A percentile compares a stretch with the other conserved stretches of the same genome.
Evolutionary conservation across 2,797 vertebrate genomes (phyloP).

Genomic region (Malurus leucopterus): DNA sequence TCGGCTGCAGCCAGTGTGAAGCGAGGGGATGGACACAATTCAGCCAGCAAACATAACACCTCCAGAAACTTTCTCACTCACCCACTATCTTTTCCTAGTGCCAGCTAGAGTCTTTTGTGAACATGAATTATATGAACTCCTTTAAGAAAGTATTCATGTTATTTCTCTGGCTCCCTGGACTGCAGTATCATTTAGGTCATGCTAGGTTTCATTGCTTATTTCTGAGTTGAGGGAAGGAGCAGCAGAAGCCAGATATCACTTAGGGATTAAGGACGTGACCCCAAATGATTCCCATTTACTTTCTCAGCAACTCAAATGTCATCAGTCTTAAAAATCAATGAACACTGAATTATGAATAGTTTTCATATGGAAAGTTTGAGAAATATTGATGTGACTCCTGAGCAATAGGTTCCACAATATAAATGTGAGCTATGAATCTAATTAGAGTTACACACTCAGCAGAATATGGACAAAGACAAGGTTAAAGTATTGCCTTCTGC

Average conservation of each 20-base stretch:
- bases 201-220: background rate
- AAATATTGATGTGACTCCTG: conserved; percentile 12
- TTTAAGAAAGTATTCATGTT: background rate
- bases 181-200: background rate
- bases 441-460: background rate
- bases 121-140: fast-evolving
- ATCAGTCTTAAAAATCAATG: conserved; percentile 45
- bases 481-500: background rate
- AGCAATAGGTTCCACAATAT: background rate
- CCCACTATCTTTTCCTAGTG: background rate
- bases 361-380: conserved; percentile 21
- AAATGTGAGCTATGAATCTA: conserved; percentile 14
- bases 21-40: background rate
- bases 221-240: background rate
- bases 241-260: background rate
- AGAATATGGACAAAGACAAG: conserved; percentile 27
- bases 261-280: background rate
- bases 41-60: background rate
- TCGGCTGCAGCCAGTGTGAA: background rate
- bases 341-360: conserved; percentile 20
- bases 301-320: conserved; percentile 19
- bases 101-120: background rate
- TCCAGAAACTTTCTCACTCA: background rate
- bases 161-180: background rate
- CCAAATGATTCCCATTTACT: conserved; percentile 35